Evolutionary conservation across 2,797 vertebrate genomes (phyloP).

Genomic region (Taenioides sp.): DNA sequence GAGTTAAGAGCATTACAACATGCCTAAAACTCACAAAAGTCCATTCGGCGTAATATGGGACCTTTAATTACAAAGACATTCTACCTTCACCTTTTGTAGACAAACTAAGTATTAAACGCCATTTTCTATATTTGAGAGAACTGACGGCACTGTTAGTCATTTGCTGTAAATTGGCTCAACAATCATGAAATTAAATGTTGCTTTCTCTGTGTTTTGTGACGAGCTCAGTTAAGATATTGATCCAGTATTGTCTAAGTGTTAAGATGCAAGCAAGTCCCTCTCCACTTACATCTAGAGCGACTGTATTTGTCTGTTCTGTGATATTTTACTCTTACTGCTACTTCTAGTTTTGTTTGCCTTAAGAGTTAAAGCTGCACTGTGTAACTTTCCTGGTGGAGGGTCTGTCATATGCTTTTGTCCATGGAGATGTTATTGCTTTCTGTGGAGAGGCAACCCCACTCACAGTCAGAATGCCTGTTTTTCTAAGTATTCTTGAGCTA

Average conservation of each 20-base stretch:
- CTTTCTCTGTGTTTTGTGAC: slow-evolving; percentile 13
- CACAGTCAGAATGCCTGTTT: too few species aligned
- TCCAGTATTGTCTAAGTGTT: neutral
- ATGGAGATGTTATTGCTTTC: too few species aligned
- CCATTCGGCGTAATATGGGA: too few species aligned
- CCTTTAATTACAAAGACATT: neutral
- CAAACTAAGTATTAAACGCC: slow-evolving; percentile 12
- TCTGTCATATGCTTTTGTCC: too few species aligned
- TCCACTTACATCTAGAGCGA: neutral
- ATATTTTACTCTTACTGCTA: neutral
- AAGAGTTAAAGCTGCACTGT: neutral
- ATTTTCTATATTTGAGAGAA: slow-evolving; percentile 4
- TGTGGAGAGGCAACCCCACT: too few species aligned
- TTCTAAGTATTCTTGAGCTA: too few species aligned
- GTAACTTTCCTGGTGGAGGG: too few species aligned
- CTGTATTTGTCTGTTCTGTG: neutral
- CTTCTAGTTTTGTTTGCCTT: neutral
- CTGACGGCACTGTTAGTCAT: slow-evolving; percentile 18
- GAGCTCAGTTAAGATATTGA: neutral
- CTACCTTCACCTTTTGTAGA: slow-evolving; percentile 10
- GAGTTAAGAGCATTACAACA: too few species aligned
- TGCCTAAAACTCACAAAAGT: too few species aligned
- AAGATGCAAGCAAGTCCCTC: neutral
- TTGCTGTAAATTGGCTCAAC: slow-evolving; percentile 33
- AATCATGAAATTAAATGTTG: slow-evolving; percentile 12